Evolutionary conservation across 1,140 invertebrate species (phyloP).

Genomic region (silkworm (Bombyx mori)): ASM3026992v2 NC_085116.1:11545001-11545500

Average conservation of each 20-base stretch:
- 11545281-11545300: conserved; percentile 57
- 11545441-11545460: conserved; percentile 56
- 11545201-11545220: conserved; percentile 46
- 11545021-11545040: too few relatives aligned
- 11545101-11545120: conserved; percentile 43
- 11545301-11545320: conserved; percentile 61
- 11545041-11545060: too few relatives aligned
- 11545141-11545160: conserved; percentile 51
- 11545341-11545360: conserved; percentile 47
- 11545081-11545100: conserved; percentile 30
- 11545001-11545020: too few relatives aligned
- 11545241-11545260: conserved; percentile 29
- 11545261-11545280: conserved; percentile 19
- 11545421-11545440: conserved; percentile 52
- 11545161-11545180: conserved; percentile 70
- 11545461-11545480: conserved; percentile 67
- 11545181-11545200: conserved; percentile 46
- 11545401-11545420: conserved; percentile 66
- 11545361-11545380: conserved; percentile 53
- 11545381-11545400: conserved; percentile 61
- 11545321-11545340: conserved; percentile 60
- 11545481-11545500: conserved; percentile 61
- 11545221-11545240: conserved; percentile 50
- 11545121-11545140: conserved; percentile 43
- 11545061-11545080: conserved; percentile 22